Percentiles rank a stretch among this genome's conserved stretches.
Evolutionary conservation across 2,113 vertebrate species (phyloP).

Genomic region (Xenus cinereus): DNA sequence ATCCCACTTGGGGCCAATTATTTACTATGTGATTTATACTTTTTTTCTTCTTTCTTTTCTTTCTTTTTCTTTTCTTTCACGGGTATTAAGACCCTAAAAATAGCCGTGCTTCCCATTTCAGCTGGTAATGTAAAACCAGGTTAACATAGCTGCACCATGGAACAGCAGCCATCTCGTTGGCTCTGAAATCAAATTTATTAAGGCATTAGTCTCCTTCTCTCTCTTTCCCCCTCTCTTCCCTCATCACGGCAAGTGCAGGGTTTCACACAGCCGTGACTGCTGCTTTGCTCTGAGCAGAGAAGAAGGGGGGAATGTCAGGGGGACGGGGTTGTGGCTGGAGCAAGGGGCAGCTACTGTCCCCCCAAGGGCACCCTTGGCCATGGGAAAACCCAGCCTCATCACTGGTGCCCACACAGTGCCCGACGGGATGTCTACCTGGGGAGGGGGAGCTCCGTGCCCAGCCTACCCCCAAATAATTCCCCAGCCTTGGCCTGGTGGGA

Average conservation of each 20-base stretch:
- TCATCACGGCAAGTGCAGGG: neutral
- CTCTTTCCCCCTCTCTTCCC: neutral
- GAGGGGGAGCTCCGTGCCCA: neutral
- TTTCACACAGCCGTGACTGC: neutral
- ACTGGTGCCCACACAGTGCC: fast-evolving
- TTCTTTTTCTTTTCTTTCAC: neutral
- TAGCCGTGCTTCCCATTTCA: neutral
- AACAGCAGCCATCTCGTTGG: neutral
- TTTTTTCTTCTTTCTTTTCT: neutral
- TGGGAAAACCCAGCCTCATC: neutral
- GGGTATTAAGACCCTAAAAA: neutral
- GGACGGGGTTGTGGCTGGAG: fast-evolving
- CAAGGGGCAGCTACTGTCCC: neutral
- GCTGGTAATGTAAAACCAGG: neutral
- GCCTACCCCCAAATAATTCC: neutral
- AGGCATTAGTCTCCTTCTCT: neutral
- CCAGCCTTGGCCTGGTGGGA: neutral
- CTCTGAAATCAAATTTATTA: constrained; percentile 36
- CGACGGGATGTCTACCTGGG: fast-evolving
- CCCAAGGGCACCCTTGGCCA: fast-evolving
- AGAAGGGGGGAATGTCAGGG: too few relatives aligned
- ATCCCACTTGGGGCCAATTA: neutral
- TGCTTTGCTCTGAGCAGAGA: neutral
- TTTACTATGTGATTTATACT: neutral
- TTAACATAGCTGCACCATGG: neutral